Conservation (phyloP, 2,113 vertebrate genomes). For the Pycnonotus jocosus region DNA sequence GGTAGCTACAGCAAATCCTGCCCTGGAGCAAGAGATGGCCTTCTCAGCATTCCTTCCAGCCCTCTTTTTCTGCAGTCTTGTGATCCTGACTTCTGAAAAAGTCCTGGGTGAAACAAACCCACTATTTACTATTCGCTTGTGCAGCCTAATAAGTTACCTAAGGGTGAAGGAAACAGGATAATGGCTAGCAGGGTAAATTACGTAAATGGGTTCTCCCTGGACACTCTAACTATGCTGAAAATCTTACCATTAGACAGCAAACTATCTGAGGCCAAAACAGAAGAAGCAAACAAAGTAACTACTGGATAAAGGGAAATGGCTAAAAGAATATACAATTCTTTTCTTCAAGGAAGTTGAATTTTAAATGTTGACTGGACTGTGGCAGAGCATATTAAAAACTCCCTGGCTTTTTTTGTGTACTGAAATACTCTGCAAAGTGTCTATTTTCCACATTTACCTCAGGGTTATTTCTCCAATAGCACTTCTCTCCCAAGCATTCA, state of each 20-base stretch:
- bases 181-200: neutral
- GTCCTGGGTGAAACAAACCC: neutral
- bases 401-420: neutral
- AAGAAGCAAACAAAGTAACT: neutral
- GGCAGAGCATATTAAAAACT: neutral
- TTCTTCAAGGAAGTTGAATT: neutral
- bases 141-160: neutral
- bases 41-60: neutral
- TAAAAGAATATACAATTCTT: neutral
- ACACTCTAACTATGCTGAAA: neutral
- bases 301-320: neutral
- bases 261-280: neutral
- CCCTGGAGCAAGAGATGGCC: neutral
- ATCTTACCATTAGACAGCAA: neutral
- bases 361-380: neutral
- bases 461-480: neutral
- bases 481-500: neutral
- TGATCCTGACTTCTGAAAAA: neutral
- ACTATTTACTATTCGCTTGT: neutral
- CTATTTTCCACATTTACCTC: neutral
- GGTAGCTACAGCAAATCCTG: neutral
- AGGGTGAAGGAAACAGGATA: neutral
- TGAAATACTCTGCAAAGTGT: neutral
- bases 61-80: neutral
- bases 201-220: neutral